Conservation (phyloP, 2,888 invertebrate species). For the Lordiphosa fenestrarum region DNA sequence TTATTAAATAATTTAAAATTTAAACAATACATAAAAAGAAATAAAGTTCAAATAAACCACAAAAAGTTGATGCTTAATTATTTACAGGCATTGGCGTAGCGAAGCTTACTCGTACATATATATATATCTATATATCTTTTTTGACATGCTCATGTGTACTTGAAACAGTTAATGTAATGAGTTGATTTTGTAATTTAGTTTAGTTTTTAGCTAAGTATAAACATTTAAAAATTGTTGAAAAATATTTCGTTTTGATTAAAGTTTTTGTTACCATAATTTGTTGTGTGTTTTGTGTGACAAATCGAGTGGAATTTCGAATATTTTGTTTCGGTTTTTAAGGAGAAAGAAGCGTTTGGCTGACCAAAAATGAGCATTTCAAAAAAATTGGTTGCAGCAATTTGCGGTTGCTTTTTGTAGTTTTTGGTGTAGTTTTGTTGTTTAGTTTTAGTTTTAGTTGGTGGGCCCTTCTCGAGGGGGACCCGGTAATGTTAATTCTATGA, state of each 20-base stretch:
- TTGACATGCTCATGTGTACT: constrained; percentile 3
- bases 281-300: background rate
- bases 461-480: constrained; percentile 51
- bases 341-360: background rate
- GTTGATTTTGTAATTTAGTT: constrained; percentile 28
- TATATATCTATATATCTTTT: constrained; percentile 7
- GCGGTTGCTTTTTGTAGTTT: background rate
- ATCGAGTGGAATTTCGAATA: constrained; percentile 1
- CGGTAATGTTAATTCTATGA: constrained; percentile 24
- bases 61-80: constrained; percentile 43
- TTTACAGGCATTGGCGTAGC: constrained; percentile 70
- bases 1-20: constrained; percentile 3
- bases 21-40: constrained; percentile 1
- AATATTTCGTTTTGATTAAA: constrained; percentile 61
- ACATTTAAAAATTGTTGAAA: constrained; percentile 65
- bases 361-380: no score
- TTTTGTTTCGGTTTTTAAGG: background rate
- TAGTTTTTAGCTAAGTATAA: constrained; percentile 55
- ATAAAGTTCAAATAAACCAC: background rate
- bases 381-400: background rate
- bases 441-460: constrained; percentile 48
- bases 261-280: constrained; percentile 17
- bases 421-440: constrained; percentile 57
- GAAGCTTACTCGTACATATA: constrained; percentile 41
- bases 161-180: constrained; percentile 1